Percentiles rank a stretch among this genome's conserved stretches.
phyloP scores from a whole-genome alignment of 2,113 vertebrate species.

The Dascyllus trimaculatus region DNA sequence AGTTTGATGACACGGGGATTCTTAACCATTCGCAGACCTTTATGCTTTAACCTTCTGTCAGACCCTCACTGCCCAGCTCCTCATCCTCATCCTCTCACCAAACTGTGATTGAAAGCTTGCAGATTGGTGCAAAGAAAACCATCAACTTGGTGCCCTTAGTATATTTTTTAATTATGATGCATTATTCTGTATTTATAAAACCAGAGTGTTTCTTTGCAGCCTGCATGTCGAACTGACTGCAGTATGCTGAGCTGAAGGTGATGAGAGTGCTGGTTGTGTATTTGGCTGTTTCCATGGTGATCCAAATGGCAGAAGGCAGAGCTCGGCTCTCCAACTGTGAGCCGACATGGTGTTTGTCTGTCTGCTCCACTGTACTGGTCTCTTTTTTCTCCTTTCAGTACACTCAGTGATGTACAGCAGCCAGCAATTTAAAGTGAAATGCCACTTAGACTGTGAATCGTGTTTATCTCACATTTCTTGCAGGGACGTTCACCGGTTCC shows the following conservation, averaged over 20 bases:
- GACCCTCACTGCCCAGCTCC: neutral
- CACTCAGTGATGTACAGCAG: conserved; percentile 49
- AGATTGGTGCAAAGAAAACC: neutral
- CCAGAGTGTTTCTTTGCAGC: neutral
- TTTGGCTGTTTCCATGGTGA: conserved; percentile 84
- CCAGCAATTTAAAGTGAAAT: conserved; percentile 48
- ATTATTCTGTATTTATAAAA: neutral
- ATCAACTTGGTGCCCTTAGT: neutral
- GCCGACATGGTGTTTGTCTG: conserved; percentile 71
- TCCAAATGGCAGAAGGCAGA: conserved; percentile 76
- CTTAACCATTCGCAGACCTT: neutral
- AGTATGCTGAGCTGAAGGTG: conserved; percentile 45
- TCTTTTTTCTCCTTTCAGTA: neutral
- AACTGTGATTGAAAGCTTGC: too few species aligned
- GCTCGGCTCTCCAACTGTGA: conserved; percentile 71
- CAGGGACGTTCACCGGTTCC: too few species aligned
- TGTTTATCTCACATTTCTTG: conserved; percentile 35
- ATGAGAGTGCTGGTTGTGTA: conserved; percentile 75
- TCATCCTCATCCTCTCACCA: neutral
- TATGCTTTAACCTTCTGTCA: neutral
- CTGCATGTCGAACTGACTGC: conserved; percentile 15
- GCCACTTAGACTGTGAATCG: conserved; percentile 44
- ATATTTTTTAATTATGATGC: neutral
- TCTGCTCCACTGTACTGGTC: conserved; percentile 50
- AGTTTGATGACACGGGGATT: neutral